Evolutionary conservation across 1,140 invertebrate genomes (phyloP).

Genomic region (Oryctes rhinoceros): DNA sequence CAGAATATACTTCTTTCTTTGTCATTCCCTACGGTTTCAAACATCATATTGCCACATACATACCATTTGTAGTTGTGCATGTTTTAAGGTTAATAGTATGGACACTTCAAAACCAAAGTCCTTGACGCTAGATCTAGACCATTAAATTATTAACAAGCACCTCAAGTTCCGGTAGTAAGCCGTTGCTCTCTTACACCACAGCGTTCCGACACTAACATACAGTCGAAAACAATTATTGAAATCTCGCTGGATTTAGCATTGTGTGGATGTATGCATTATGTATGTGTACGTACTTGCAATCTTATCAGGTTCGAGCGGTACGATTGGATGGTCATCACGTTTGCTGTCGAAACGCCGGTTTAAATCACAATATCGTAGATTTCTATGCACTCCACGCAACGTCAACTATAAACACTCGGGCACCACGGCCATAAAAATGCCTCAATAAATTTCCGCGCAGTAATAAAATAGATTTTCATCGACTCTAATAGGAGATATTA

Average conservation of each 20-base stretch:
- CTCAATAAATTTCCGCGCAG: neutral
- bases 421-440: conserved; percentile 10
- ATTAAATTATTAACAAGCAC: too few species aligned
- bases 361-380: neutral
- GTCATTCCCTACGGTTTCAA: too few species aligned
- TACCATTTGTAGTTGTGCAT: too few species aligned
- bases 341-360: neutral
- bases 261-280: neutral
- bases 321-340: neutral
- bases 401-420: neutral
- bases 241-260: neutral
- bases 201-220: too few species aligned
- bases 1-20: too few species aligned
- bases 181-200: too few species aligned
- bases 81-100: too few species aligned
- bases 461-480: conserved; percentile 20
- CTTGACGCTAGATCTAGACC: too few species aligned
- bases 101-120: too few species aligned
- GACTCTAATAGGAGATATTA: conserved; percentile 1
- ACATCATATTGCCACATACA: too few species aligned
- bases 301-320: neutral
- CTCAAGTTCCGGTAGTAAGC: too few species aligned
- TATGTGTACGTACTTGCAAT: conserved; percentile 1
- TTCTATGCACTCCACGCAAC: conserved; percentile 13
- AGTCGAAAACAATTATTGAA: neutral